Conservation (phyloP, 2,113 vertebrate species). For the Brienomyrus brachyistius region DNA sequence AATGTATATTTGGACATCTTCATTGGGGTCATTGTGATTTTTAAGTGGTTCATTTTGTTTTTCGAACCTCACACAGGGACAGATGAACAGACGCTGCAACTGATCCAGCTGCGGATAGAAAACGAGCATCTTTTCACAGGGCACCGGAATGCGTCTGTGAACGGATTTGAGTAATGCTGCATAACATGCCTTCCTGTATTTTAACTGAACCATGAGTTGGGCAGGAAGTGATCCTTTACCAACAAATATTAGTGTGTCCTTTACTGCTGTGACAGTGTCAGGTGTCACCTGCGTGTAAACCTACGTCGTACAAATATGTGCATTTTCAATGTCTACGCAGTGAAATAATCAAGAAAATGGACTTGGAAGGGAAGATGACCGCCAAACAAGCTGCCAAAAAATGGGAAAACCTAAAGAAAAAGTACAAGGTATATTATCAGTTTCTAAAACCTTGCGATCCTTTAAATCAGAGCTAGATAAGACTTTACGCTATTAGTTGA, state of each 20-base stretch:
- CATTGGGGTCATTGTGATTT: background rate
- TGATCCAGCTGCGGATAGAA: background rate
- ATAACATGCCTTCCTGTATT: background rate
- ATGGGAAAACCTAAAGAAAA: slow-evolving; percentile 19
- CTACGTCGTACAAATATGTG: background rate
- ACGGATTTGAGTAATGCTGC: background rate
- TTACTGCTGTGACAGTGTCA: background rate
- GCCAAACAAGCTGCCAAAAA: slow-evolving; percentile 7
- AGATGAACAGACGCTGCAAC: background rate
- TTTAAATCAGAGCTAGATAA: background rate
- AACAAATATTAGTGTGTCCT: background rate
- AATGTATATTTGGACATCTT: background rate
- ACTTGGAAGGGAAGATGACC: background rate
- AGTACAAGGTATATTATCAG: background rate
- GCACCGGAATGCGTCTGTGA: background rate
- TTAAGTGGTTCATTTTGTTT: background rate
- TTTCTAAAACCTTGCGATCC: background rate
- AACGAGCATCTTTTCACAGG: background rate
- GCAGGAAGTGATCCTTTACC: background rate
- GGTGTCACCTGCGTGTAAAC: background rate
- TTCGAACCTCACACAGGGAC: slow-evolving; percentile 4
- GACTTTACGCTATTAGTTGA: background rate
- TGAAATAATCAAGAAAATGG: slow-evolving; percentile 14
- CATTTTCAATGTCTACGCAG: background rate
- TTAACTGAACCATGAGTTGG: background rate